These are phyloP conservation scores for Argopecten irradians DNA, from an alignment of 1,140 invertebrate species.

Conservation along the genomic window DNA sequence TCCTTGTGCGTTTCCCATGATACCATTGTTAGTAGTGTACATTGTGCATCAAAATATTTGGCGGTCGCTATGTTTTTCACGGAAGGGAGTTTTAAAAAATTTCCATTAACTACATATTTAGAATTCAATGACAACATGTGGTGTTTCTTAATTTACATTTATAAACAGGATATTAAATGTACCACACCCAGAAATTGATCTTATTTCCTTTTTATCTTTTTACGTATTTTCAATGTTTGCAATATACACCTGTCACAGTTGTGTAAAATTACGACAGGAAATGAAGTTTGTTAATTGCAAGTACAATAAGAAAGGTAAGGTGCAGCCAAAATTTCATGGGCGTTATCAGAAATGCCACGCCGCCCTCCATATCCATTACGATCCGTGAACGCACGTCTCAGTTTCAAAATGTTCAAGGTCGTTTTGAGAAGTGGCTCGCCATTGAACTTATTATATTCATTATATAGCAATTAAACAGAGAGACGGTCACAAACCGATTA, in stretches of 20 bases:
- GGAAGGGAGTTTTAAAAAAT: too few relatives aligned
- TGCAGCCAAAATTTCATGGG: not conserved
- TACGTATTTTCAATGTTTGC: not conserved
- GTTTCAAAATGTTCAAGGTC: not conserved
- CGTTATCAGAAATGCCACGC: not conserved
- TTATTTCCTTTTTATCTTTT: not conserved
- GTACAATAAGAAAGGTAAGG: not conserved
- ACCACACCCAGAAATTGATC: slow-evolving; percentile 7
- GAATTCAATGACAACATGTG: too few relatives aligned
- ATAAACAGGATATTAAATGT: not conserved
- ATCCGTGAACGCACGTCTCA: not conserved
- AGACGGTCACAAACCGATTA: too few relatives aligned
- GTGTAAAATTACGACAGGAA: slow-evolving; percentile 10
- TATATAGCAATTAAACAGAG: too few relatives aligned
- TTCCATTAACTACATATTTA: too few relatives aligned
- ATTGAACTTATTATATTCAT: too few relatives aligned
- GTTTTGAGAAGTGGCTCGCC: not conserved
- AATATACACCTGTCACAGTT: slow-evolving; percentile 6
- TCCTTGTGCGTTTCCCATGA: too few relatives aligned
- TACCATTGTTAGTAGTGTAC: too few relatives aligned
- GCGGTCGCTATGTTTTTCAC: too few relatives aligned
- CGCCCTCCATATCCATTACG: not conserved
- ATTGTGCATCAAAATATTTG: too few relatives aligned
- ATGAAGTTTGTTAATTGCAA: not conserved
- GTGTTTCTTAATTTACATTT: too few relatives aligned